Evolutionary conservation across 2,113 vertebrate genomes (phyloP), one percentile per base, ranked within the genome.

Genomic region (Microtus montanus): DNA sequence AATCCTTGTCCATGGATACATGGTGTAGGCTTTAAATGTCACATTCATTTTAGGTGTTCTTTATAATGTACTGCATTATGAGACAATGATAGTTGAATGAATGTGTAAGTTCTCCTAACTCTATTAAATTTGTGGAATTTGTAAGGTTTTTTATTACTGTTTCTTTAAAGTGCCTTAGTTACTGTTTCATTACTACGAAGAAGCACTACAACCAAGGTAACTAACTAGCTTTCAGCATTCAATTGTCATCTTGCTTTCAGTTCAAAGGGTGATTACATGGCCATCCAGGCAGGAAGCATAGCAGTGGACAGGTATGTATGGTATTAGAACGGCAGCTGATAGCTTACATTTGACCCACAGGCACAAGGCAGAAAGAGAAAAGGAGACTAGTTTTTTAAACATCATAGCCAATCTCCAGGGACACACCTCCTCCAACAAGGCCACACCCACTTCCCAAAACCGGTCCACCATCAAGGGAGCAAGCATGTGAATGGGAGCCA

Each of bases 361-460:
- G 20, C 35, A 58, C 35, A 80, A 58, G 20, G 20, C 19, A n/a
- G 22, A 58, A 38, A 80, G 33, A 54, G 52, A n/a, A 80, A 80
- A 13, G n/a, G 17, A 52, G 4, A 54, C 19, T 13, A 19, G 10
- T 1, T 3, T 11, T 1, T 35, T n/a, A 35, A 35, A 58, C 6
- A 35, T 14, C 19, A 38, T n/a, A n/a, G 35, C 10, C 35, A 0
- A n/a, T 80, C 3, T 13, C 20, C 20, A 80, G 17, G n/a, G 78
- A 63, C 7, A 41, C 22, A 28, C 13, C 24, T 41, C 24, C n/a
- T 28, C 3, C 12, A 63, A 63, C 24, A 63, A 41, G 12, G 22
- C 7, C 7, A 83, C 54, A 83, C 3, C 20, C 15, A 26, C 24
- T 83, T 28, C 13, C 24, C 13, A 28, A 63, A 28, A 24, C n/a